Percentiles rank a stretch among this genome's conserved stretches.
Evolutionary conservation across 2,888 invertebrate genomes (phyloP).

Genomic region (Anthophora plumipes): DNA sequence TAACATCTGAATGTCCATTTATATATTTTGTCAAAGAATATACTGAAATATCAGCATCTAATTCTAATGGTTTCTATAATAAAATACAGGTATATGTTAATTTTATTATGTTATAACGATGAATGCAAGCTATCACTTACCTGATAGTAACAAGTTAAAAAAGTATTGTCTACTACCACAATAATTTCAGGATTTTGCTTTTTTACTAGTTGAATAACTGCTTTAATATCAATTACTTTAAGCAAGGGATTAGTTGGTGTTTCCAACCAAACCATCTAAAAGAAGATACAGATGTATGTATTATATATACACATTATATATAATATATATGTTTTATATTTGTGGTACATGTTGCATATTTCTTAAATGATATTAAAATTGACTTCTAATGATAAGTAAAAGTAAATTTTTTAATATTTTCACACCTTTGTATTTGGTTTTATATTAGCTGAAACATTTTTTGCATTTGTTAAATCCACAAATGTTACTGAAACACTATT

Average conservation of each 20-base stretch:
- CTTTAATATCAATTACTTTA: constrained; percentile 94
- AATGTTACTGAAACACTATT: constrained; percentile 91
- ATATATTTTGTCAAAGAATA: constrained; percentile 99
- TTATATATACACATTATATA: too few relatives aligned
- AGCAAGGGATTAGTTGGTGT: constrained; percentile 98
- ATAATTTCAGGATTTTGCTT: constrained; percentile 86
- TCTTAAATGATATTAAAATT: neutral
- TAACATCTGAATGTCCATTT: constrained; percentile 98
- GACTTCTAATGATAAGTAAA: neutral
- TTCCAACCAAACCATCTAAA: constrained; percentile 95
- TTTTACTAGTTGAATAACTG: constrained; percentile 88
- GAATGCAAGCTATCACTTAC: constrained; percentile 78
- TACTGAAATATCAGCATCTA: constrained; percentile 96
- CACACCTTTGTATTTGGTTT: constrained; percentile 93
- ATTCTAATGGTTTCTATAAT: constrained; percentile 91
- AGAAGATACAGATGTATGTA: neutral
- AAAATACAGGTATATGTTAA: neutral
- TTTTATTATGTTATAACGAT: neutral
- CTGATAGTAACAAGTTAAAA: constrained; percentile 94
- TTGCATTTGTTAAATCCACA: constrained; percentile 90
- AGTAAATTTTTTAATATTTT: constrained; percentile 1
- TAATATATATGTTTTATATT: too few relatives aligned
- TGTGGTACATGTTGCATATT: neutral
- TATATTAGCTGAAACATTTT: constrained; percentile 89
- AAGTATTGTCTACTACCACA: constrained; percentile 96